A percentile compares a stretch with the other conserved stretches of the same genome.
These are phyloP conservation scores for Centrocercus urophasianus DNA, from an alignment of 2,113 vertebrate species.

Conservation along the genomic window DNA sequence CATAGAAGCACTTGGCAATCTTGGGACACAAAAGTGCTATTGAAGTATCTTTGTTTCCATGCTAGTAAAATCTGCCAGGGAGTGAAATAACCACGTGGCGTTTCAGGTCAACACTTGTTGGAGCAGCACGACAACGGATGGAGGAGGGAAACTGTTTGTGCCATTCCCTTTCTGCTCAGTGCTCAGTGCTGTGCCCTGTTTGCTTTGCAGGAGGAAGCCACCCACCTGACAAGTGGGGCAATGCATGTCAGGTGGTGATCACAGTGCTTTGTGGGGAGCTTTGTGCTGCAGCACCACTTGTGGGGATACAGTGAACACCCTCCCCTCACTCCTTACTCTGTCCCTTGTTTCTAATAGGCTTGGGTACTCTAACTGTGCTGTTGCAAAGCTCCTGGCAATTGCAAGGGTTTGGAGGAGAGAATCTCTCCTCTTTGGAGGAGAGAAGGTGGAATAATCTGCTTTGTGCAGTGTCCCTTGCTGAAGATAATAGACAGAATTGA, in stretches of 20 bases:
- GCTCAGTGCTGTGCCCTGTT: not conserved
- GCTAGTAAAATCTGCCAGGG: not conserved
- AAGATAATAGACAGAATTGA: not conserved
- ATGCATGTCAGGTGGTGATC: rapidly evolving
- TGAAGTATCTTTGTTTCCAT: not conserved
- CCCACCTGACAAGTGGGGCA: rapidly evolving
- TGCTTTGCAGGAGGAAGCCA: not conserved
- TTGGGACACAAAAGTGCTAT: not conserved
- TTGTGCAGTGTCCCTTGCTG: not conserved
- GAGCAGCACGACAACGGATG: not conserved
- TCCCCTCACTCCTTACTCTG: not conserved
- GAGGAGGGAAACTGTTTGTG: not conserved
- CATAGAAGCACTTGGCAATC: not conserved
- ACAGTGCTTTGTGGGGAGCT: not conserved
- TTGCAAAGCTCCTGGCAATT: not conserved
- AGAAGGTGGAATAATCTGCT: not conserved
- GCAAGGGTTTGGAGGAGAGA: not conserved
- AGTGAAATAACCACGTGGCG: not conserved
- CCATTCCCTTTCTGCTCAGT: not conserved
- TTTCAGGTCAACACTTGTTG: not conserved
- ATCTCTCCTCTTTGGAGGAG: not conserved
- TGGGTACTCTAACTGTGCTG: not conserved
- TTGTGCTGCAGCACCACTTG: not conserved
- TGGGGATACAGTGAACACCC: not conserved
- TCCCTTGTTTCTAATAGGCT: not conserved